Conservation (phyloP, 2,888 invertebrate genomes). For the Coenonympha glycerion region DNA sequence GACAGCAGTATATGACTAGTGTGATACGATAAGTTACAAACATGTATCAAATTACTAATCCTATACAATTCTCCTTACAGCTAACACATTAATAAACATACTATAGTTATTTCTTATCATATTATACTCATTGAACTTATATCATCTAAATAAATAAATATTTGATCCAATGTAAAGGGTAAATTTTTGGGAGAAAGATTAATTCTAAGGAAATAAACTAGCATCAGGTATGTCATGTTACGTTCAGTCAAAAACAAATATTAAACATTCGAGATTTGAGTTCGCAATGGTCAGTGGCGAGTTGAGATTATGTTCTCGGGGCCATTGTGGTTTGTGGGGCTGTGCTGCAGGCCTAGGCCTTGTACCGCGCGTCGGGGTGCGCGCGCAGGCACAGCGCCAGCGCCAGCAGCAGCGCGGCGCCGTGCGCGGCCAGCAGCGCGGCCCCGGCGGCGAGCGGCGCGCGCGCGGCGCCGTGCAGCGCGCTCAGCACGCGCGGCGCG, state of each 20-base stretch:
- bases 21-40: too few species aligned
- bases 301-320: too few species aligned
- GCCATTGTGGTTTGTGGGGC: too few species aligned
- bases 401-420: conserved; percentile 54
- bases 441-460: conserved; percentile 48
- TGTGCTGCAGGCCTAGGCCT: conserved; percentile 66
- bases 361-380: conserved; percentile 44
- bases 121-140: neutral
- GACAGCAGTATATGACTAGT: too few species aligned
- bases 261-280: neutral
- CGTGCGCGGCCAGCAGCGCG: conserved; percentile 55
- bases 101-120: neutral
- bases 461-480: conserved; percentile 41
- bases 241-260: neutral
- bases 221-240: neutral
- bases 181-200: neutral
- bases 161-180: neutral
- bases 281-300: too few species aligned
- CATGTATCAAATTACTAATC: too few species aligned
- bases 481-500: conserved; percentile 43
- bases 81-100: neutral
- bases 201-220: neutral
- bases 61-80: neutral
- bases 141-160: conserved; percentile 1
- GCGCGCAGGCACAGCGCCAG: conserved; percentile 57